Evolutionary conservation across 2,797 vertebrate species (phyloP).

Genomic region (Phataginus tricuspis): DNA sequence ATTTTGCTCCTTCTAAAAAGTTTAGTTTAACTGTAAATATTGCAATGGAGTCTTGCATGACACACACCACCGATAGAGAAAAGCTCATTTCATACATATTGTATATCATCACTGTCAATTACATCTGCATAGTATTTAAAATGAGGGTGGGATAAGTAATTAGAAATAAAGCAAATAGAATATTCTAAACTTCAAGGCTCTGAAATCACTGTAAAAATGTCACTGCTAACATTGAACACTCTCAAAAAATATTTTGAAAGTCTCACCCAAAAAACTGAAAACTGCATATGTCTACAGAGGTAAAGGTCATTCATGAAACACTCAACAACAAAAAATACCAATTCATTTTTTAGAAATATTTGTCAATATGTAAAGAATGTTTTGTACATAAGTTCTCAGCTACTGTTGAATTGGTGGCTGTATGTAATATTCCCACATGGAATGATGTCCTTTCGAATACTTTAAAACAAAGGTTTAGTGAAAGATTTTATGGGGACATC

Average conservation of each 20-base stretch:
- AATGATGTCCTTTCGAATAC: conserved; percentile 87
- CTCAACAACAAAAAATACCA: conserved; percentile 91
- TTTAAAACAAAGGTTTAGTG: conserved; percentile 84
- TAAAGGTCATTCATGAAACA: conserved; percentile 91
- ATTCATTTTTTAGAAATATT: conserved; percentile 92
- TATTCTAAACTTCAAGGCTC: conserved; percentile 90
- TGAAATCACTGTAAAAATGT: conserved; percentile 90
- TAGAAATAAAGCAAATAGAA: conserved; percentile 91
- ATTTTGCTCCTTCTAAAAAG: conserved; percentile 90
- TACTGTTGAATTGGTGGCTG: conserved; percentile 88
- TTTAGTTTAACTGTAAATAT: conserved; percentile 92
- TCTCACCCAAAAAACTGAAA: conserved; percentile 91
- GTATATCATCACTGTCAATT: conserved; percentile 91
- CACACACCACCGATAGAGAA: conserved; percentile 87
- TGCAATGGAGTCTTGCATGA: conserved; percentile 90
- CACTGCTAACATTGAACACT: conserved; percentile 90
- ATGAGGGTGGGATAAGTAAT: conserved; percentile 89
- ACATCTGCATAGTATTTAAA: conserved; percentile 90
- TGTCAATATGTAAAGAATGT: conserved; percentile 92
- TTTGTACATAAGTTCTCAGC: conserved; percentile 91
- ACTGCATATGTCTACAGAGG: conserved; percentile 91
- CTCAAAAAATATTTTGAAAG: conserved; percentile 92
- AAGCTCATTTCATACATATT: conserved; percentile 90
- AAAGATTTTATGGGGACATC: conserved; percentile 78
- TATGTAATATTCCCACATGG: conserved; percentile 89